phyloP scores from a whole-genome alignment of 1,140 invertebrate species.

The Babylonia areolata region DNA sequence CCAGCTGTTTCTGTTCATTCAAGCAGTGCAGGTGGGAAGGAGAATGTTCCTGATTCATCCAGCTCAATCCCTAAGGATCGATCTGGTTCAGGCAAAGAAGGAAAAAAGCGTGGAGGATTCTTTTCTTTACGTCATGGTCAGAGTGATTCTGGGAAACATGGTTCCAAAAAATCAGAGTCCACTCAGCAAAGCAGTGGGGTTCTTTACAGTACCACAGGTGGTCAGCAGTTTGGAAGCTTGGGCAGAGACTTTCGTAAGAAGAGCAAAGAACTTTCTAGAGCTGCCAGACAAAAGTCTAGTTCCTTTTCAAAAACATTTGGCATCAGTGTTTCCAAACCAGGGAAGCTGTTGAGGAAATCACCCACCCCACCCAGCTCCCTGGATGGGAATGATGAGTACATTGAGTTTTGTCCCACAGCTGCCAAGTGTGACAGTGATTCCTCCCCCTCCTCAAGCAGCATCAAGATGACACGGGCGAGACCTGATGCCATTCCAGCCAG shows the following conservation, averaged over 20 bases:
- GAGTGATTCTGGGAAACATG: constrained; percentile 13
- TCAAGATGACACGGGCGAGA: background rate
- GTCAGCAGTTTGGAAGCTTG: background rate
- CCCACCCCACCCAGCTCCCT: constrained; percentile 4
- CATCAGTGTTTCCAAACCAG: background rate
- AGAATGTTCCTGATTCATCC: background rate
- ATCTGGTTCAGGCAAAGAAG: constrained; percentile 8
- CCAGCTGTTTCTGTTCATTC: background rate
- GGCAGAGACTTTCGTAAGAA: constrained; percentile 46
- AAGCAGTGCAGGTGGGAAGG: background rate
- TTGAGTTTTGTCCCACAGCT: constrained; percentile 36
- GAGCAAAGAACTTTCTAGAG: constrained; percentile 25
- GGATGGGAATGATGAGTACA: constrained; percentile 46
- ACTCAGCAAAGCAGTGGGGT: background rate
- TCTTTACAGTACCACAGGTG: background rate
- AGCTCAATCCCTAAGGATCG: background rate
- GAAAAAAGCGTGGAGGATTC: constrained; percentile 22
- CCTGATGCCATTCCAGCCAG: background rate
- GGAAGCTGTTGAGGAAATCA: constrained; percentile 17
- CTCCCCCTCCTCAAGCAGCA: background rate
- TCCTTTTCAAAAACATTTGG: constrained; percentile 12
- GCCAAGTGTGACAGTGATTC: background rate
- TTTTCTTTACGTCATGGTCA: constrained; percentile 29
- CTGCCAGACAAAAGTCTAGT: background rate
- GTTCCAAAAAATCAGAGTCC: constrained; percentile 8